Conservation (phyloP, 2,113 vertebrate species). For the Pleuronectes platessa region DNA sequence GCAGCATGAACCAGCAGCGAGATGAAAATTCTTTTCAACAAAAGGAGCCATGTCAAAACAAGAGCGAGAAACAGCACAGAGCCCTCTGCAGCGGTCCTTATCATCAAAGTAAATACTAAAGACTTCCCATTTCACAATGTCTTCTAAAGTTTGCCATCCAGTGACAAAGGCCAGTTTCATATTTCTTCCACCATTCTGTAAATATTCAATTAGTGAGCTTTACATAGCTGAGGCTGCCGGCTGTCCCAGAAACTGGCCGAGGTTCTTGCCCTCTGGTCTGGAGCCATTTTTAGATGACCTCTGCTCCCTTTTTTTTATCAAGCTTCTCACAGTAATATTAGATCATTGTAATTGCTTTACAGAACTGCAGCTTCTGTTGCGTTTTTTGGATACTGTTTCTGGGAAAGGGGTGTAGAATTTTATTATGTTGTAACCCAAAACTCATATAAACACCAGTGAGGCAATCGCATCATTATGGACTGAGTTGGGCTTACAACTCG, state of each 20-base stretch:
- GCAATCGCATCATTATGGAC: background rate
- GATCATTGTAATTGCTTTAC: background rate
- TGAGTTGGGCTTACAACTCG: too few species aligned
- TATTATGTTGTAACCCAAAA: background rate
- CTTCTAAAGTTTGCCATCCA: constrained; percentile 31
- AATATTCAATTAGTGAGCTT: constrained; percentile 81
- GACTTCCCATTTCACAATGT: constrained; percentile 70
- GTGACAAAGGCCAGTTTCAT: constrained; percentile 78
- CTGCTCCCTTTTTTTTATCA: constrained; percentile 40
- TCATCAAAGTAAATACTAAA: constrained; percentile 43
- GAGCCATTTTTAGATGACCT: constrained; percentile 82
- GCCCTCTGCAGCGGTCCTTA: constrained; percentile 17
- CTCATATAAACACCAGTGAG: background rate
- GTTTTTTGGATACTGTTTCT: background rate
- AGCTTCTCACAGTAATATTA: background rate
- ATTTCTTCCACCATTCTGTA: constrained; percentile 67
- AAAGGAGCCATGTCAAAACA: constrained; percentile 30
- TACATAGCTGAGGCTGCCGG: constrained; percentile 27
- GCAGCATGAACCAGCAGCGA: background rate
- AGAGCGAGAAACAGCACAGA: constrained; percentile 35
- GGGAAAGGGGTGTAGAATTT: too few species aligned
- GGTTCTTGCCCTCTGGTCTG: constrained; percentile 80
- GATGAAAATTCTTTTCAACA: background rate
- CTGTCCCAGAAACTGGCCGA: constrained; percentile 39
- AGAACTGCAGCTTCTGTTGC: background rate